Evolutionary conservation across 2,113 vertebrate genomes (phyloP).

Genomic region (Cheirogaleus medius): DNA sequence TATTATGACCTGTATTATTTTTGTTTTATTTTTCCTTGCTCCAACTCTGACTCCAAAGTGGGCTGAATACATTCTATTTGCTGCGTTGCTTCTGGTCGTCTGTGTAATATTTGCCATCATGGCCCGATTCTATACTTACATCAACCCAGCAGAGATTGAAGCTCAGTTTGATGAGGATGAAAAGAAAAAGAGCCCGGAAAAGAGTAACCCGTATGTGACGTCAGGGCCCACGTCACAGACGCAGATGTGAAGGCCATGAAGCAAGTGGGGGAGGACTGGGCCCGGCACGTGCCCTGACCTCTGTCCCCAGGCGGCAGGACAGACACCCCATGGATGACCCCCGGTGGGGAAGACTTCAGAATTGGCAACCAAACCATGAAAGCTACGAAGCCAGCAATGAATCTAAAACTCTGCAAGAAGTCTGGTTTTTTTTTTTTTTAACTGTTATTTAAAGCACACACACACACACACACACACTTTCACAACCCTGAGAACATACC

Average conservation of each 20-base stretch:
- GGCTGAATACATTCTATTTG: slow-evolving; percentile 95
- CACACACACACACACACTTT: not conserved
- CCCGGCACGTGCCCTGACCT: not conserved
- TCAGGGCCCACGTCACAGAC: slow-evolving; percentile 62
- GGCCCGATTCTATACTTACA: slow-evolving; percentile 94
- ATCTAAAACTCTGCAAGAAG: not conserved
- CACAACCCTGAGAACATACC: not conserved
- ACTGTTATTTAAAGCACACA: slow-evolving; percentile 18
- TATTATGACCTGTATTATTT: not conserved
- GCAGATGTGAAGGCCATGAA: slow-evolving; percentile 81
- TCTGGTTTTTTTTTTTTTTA: not conserved
- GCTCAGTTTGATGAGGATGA: slow-evolving; percentile 86
- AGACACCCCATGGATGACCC: not conserved
- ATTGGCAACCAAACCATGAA: not conserved
- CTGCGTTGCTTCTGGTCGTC: slow-evolving; percentile 90
- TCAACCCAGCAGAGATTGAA: slow-evolving; percentile 91
- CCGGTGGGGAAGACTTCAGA: not conserved
- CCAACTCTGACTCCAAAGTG: slow-evolving; percentile 85
- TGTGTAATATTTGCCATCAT: slow-evolving; percentile 94
- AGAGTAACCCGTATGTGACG: not conserved
- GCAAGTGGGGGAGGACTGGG: not conserved
- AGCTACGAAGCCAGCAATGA: no score
- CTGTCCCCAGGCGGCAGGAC: not conserved
- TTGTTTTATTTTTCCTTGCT: not conserved
- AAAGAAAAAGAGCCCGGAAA: slow-evolving; percentile 39